phyloP scores from a whole-genome alignment of 2,113 vertebrate species.

The human (Homo sapiens) region DNA sequence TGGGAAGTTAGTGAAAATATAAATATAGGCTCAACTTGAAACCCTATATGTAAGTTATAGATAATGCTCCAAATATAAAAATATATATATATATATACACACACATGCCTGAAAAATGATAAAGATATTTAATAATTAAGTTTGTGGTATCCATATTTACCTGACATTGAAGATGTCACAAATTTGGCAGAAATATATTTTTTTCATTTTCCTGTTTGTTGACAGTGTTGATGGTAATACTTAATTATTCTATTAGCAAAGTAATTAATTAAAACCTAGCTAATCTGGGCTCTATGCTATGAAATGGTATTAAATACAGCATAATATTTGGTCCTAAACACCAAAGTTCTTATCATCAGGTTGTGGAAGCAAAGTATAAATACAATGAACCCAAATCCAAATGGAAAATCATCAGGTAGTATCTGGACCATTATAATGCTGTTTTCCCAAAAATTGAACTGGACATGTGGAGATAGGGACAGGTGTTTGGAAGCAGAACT shows the following conservation, averaged over 20 bases:
- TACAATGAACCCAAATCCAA: neutral
- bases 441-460: neutral
- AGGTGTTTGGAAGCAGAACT: neutral
- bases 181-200: neutral
- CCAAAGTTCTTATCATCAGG: neutral
- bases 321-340: neutral
- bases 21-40: neutral
- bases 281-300: neutral
- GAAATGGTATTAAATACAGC: neutral
- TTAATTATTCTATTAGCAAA: neutral
- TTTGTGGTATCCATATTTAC: neutral
- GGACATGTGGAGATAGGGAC: neutral
- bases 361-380: neutral
- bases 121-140: neutral
- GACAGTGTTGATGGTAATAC: neutral
- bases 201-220: neutral
- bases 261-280: neutral
- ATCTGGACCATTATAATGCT: neutral
- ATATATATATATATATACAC: neutral
- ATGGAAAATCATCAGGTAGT: neutral
- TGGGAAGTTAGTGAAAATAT: neutral
- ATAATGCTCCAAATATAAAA: neutral
- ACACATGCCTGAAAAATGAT: neutral
- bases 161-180: neutral
- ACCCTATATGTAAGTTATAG: neutral